Percentiles rank a stretch among this genome's conserved stretches.
phyloP scores from a whole-genome alignment of 2,888 invertebrate genomes.

The Stratiomys singularior region DNA sequence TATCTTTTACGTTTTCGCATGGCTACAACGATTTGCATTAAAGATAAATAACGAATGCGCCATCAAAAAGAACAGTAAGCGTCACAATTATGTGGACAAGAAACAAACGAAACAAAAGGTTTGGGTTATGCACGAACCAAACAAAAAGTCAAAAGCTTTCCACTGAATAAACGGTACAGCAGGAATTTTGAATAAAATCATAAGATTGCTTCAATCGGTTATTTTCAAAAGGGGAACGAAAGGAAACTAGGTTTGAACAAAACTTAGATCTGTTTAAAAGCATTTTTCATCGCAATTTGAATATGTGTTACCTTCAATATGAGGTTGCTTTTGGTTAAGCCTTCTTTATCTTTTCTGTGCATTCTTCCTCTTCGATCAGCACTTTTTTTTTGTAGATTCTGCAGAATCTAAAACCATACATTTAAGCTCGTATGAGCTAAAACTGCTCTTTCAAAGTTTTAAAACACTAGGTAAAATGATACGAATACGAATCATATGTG shows the following conservation, averaged over 20 bases:
- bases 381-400: conserved; percentile 99
- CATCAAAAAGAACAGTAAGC: conserved; percentile 39
- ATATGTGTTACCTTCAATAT: conserved; percentile 88
- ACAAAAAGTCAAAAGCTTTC: conserved; percentile 11
- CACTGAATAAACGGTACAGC: conserved; percentile 43
- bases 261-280: conserved; percentile 40
- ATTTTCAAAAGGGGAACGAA: conserved; percentile 16
- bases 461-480: conserved; percentile 44
- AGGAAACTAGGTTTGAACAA: conserved; percentile 28
- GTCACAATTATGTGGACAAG: conserved; percentile 18
- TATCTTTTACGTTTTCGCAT: conserved; percentile 15
- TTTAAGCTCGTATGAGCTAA: conserved; percentile 65
- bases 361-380: conserved; percentile 96
- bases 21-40: conserved; percentile 36
- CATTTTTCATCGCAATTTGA: conserved; percentile 47
- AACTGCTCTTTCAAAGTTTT: conserved; percentile 56
- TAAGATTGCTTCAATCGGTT: conserved; percentile 5
- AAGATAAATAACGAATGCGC: conserved; percentile 24
- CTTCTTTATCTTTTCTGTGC: conserved; percentile 95
- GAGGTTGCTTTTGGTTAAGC: conserved; percentile 96
- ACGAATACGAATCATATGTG: conserved; percentile 44
- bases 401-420: conserved; percentile 92
- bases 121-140: conserved; percentile 20
- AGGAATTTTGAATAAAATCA: conserved; percentile 39
- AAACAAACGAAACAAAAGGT: conserved; percentile 32